A percentile compares a stretch with the other conserved stretches of the same genome.
Evolutionary conservation across 2,113 vertebrate genomes (phyloP).

Genomic region (Callopanchax toddi): DNA sequence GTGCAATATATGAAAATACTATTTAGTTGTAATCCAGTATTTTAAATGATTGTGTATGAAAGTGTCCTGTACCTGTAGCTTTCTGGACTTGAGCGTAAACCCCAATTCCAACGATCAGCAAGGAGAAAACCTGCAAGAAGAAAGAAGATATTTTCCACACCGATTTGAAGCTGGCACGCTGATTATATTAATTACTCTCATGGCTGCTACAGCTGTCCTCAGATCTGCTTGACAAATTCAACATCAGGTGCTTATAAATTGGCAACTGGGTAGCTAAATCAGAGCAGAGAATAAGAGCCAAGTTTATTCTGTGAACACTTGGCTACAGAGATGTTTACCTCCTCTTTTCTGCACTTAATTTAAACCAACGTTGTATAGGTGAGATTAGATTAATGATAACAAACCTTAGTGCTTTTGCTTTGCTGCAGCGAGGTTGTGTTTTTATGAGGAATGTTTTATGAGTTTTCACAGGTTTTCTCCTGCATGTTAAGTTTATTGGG

Average conservation of each 20-base stretch:
- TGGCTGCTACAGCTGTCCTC: not conserved
- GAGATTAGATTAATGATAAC: constrained; percentile 1
- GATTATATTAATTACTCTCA: not conserved
- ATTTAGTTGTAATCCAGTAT: not conserved
- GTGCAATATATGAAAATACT: not conserved
- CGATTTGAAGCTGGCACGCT: not conserved
- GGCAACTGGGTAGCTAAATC: not conserved
- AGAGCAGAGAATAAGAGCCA: not conserved
- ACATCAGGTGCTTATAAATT: not conserved
- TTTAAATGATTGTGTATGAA: not conserved
- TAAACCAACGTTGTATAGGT: constrained; percentile 11
- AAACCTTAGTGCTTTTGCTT: not conserved
- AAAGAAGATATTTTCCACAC: not conserved
- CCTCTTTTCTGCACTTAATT: not conserved
- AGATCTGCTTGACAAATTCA: not conserved
- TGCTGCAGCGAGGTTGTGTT: not conserved
- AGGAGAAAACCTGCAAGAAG: constrained; percentile 74
- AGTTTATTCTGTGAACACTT: not conserved
- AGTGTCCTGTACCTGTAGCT: constrained; percentile 72
- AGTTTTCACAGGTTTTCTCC: not conserved
- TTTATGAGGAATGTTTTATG: not conserved
- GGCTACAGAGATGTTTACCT: not conserved
- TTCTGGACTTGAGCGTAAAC: constrained; percentile 81
- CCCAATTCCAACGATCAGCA: constrained; percentile 80
- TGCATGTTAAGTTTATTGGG: not conserved